Conservation (phyloP, 2,113 vertebrate genomes). For the Xyrauchen texanus region DNA sequence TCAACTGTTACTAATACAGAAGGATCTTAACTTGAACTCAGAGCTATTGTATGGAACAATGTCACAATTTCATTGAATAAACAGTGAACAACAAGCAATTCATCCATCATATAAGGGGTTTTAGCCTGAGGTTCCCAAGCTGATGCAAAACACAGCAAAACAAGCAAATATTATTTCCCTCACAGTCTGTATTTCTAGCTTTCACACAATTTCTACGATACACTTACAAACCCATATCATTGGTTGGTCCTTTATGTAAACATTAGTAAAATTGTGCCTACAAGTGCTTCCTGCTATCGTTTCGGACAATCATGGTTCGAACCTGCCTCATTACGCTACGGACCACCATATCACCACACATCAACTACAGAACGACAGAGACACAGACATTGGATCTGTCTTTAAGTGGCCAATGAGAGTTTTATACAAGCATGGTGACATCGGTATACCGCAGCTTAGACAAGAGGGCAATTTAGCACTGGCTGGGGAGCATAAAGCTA, state of each 20-base stretch:
- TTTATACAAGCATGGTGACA: conserved; percentile 47
- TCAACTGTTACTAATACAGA: conserved; percentile 34
- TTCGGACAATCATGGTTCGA: conserved; percentile 25
- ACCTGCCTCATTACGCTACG: conserved; percentile 21
- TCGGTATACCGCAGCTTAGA: conserved; percentile 27
- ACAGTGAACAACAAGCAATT: conserved; percentile 33
- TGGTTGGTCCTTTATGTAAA: background rate
- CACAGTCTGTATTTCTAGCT: conserved; percentile 17
- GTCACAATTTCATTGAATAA: conserved; percentile 14
- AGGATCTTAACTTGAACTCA: conserved; percentile 17
- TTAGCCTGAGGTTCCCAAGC: conserved; percentile 33
- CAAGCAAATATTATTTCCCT: conserved; percentile 17
- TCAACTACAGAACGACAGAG: conserved; percentile 41
- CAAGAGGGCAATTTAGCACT: conserved; percentile 30
- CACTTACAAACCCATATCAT: conserved; percentile 14
- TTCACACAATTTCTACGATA: conserved; percentile 15
- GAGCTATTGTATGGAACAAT: conserved; percentile 31
- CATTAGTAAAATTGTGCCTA: conserved; percentile 1
- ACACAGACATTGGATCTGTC: conserved; percentile 32
- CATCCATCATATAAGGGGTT: conserved; percentile 19
- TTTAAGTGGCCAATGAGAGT: conserved; percentile 36
- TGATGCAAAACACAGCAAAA: conserved; percentile 22
- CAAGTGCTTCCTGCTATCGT: conserved; percentile 1
- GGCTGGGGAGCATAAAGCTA: conserved; percentile 11
- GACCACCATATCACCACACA: conserved; percentile 38